Evolutionary conservation across 2,888 invertebrate species (phyloP).

Genomic region (Cephonodes hylas): DNA sequence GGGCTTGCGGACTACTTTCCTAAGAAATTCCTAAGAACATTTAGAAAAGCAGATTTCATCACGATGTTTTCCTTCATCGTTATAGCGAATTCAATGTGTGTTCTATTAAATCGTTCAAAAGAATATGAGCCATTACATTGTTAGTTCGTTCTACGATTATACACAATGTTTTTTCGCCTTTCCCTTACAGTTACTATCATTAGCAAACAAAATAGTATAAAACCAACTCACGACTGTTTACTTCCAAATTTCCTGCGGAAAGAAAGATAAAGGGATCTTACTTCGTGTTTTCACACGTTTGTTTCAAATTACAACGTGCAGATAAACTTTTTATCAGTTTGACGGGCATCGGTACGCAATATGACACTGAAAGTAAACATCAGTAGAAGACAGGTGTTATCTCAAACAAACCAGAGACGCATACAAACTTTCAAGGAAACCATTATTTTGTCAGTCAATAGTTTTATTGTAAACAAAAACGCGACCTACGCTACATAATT

Average conservation of each 20-base stretch:
- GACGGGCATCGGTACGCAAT: neutral
- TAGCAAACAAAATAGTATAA: neutral
- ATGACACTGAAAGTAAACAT: neutral
- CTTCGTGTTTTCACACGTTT: neutral
- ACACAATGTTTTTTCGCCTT: neutral
- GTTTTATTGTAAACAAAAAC: neutral
- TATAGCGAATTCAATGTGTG: too few relatives aligned
- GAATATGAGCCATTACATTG: too few relatives aligned
- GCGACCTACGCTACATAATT: neutral
- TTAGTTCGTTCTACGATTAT: too few relatives aligned
- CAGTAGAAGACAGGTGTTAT: neutral
- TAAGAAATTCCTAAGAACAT: too few relatives aligned
- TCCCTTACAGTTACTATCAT: neutral
- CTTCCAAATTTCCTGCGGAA: neutral
- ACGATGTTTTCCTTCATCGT: too few relatives aligned
- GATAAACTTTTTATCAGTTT: neutral
- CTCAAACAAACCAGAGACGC: neutral
- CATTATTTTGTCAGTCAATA: neutral
- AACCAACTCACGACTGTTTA: neutral
- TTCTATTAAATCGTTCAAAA: too few relatives aligned
- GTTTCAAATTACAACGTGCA: neutral
- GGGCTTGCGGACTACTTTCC: too few relatives aligned
- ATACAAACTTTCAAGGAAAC: neutral
- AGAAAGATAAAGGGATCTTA: neutral
- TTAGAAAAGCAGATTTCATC: too few relatives aligned